Evolutionary conservation across 2,113 vertebrate genomes (phyloP).

Genomic region (Engraulis encrasicolus): DNA sequence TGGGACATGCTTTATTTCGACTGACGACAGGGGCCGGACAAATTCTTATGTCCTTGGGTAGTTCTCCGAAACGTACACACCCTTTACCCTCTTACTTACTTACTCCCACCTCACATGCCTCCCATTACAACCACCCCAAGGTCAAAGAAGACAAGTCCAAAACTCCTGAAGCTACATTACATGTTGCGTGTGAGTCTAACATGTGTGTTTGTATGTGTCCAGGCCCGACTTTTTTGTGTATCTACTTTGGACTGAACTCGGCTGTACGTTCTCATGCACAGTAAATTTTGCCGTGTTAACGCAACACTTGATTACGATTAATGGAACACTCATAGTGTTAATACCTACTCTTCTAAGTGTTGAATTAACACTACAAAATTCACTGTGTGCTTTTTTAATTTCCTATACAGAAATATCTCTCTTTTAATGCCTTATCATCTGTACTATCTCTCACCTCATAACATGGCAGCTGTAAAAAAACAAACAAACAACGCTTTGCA

Average conservation of each 20-base stretch:
- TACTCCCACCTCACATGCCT: neutral
- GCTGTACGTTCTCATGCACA: slow-evolving; percentile 31
- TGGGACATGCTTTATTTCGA: neutral
- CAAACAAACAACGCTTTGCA: slow-evolving; percentile 59
- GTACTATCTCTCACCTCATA: slow-evolving; percentile 59
- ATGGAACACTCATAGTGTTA: no score
- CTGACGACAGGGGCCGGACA: neutral
- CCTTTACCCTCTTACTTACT: neutral
- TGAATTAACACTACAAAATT: no score
- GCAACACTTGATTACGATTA: no score
- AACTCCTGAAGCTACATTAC: slow-evolving; percentile 14
- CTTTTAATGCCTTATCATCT: slow-evolving; percentile 59
- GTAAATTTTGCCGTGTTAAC: no score
- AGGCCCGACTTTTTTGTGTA: slow-evolving; percentile 19
- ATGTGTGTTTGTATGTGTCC: slow-evolving; percentile 40
- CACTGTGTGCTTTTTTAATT: slow-evolving; percentile 53
- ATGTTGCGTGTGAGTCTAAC: slow-evolving; percentile 41
- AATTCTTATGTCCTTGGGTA: neutral
- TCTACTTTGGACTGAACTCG: slow-evolving; percentile 24
- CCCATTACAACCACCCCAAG: neutral
- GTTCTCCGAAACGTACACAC: neutral
- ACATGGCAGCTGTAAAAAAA: slow-evolving; percentile 47
- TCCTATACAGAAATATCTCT: slow-evolving; percentile 32
- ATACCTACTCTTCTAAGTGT: no score
- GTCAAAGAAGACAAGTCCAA: neutral